Base-by-base conservation (phyloP, 53 echinoderm and acorn worm genomes). In the Crossaster papposus region DNA sequence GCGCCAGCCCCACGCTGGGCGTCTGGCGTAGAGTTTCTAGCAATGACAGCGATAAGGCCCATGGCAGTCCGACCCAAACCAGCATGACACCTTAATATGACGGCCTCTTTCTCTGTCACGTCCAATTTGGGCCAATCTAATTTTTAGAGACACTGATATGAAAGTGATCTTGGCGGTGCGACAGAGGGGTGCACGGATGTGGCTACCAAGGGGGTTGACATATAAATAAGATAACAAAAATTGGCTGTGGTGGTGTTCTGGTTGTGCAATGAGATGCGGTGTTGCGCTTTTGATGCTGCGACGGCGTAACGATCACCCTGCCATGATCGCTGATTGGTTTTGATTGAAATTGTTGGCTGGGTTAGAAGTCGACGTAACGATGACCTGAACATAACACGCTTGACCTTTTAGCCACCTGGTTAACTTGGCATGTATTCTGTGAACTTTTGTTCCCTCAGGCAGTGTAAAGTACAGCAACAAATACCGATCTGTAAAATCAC, bases 1-100 rank as follows among this genome's bases (percentile, higher is more conserved):
- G 98, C 98, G 98, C 98, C 98, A 92, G 89, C 85, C 92, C 90
- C 98, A 94, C 82, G 90, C 94, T 77, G 95, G 79, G 98, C 83
- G 85, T 87, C 92, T 92, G 93, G 93, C 92, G 90, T 96, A 88
- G 88, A 87, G 88, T 95, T 96, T 91, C 95, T 92, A 72, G 81
- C 77, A 79, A 91, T 81, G 82, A 76, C 92, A 90, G 92, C 91
- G 90, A 82, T 82, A 50, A 73, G 80, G 90, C 89, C 91, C 65
- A 70, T 30, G 84, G 90, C 70, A 72, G 91, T 70, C 33, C 88
- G 63, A 64, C 72, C 81, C 72, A 54, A 68, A 55, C 83, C 81
- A 91, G 92, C 92, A 83, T 82, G 92, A 88, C 92, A 74, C 83
- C 83, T 82, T 92, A 92, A 92, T 90, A 90, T 90, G 82, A 90